Percentiles rank a stretch among this genome's conserved stretches.
Evolutionary conservation across 2,113 vertebrate genomes (phyloP).

Genomic region (Pipa parva): DNA sequence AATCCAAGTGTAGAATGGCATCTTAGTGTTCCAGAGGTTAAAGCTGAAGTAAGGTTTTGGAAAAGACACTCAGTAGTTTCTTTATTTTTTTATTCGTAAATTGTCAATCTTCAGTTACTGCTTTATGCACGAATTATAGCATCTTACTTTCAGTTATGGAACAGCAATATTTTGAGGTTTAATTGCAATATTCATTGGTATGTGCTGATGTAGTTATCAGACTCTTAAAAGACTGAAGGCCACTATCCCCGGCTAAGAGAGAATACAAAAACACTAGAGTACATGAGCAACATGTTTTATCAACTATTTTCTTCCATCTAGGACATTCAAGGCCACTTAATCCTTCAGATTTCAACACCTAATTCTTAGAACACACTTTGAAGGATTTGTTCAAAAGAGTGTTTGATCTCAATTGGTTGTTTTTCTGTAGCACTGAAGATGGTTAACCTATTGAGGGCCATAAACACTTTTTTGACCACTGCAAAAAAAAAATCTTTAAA

Average conservation of each 20-base stretch:
- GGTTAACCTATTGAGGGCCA: conserved; percentile 23
- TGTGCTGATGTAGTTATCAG: background rate
- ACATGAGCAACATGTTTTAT: conserved; percentile 6
- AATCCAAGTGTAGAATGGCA: too few relatives aligned
- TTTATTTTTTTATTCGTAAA: too few relatives aligned
- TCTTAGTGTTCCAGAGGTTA: too few relatives aligned
- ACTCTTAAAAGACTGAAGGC: conserved; percentile 2
- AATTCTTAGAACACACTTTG: conserved; percentile 36
- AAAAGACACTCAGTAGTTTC: too few relatives aligned
- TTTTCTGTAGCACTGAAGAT: conserved; percentile 9
- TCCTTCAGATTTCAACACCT: conserved; percentile 40
- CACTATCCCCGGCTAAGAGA: background rate
- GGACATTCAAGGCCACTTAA: conserved; percentile 28
- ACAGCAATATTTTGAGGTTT: too few relatives aligned
- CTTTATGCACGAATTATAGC: too few relatives aligned
- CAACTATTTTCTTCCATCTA: conserved; percentile 4
- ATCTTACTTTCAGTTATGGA: too few relatives aligned
- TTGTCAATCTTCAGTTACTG: too few relatives aligned
- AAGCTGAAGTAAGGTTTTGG: too few relatives aligned
- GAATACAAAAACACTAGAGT: background rate
- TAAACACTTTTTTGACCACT: too few relatives aligned
- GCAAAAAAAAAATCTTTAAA: background rate
- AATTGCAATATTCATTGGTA: too few relatives aligned
- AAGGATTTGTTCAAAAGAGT: conserved; percentile 37
- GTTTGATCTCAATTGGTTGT: conserved; percentile 5